Evolutionary conservation across 2,113 vertebrate genomes (phyloP).

Genomic region (Oenanthe oenanthe): DNA sequence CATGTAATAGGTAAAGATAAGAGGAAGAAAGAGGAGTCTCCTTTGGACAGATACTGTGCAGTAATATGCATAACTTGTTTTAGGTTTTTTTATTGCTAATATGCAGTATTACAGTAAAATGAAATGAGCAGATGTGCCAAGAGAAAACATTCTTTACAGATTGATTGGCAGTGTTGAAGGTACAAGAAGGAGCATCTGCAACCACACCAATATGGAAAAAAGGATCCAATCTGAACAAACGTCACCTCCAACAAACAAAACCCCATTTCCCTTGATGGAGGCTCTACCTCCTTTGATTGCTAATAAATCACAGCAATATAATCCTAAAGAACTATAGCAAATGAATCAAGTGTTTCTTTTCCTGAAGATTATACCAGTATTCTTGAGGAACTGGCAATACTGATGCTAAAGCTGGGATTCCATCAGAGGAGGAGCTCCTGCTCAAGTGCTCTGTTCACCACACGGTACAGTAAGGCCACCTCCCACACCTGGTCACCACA

Average conservation of each 20-base stretch:
- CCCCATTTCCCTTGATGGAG: fast-evolving
- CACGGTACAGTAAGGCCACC: not conserved
- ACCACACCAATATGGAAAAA: not conserved
- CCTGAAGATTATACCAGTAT: not conserved
- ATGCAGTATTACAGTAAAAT: not conserved
- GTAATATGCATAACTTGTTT: not conserved
- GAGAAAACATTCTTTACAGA: not conserved
- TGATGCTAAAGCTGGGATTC: fast-evolving
- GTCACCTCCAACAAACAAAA: not conserved
- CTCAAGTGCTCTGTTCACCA: not conserved
- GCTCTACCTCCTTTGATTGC: not conserved
- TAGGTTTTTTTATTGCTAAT: not conserved
- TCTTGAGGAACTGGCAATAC: not conserved
- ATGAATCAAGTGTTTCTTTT: not conserved
- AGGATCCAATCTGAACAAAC: not conserved
- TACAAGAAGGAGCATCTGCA: not conserved
- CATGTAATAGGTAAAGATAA: not conserved
- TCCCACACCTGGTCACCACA: not conserved
- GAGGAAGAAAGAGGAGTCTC: not conserved
- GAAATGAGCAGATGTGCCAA: fast-evolving
- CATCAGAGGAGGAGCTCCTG: not conserved
- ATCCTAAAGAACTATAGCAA: not conserved
- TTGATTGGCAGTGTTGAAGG: not conserved
- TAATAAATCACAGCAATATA: not conserved
- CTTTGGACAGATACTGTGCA: not conserved